Evolutionary conservation across 2,888 invertebrate genomes (phyloP).

Genomic region (Cylindroiulus punctatus): DNA sequence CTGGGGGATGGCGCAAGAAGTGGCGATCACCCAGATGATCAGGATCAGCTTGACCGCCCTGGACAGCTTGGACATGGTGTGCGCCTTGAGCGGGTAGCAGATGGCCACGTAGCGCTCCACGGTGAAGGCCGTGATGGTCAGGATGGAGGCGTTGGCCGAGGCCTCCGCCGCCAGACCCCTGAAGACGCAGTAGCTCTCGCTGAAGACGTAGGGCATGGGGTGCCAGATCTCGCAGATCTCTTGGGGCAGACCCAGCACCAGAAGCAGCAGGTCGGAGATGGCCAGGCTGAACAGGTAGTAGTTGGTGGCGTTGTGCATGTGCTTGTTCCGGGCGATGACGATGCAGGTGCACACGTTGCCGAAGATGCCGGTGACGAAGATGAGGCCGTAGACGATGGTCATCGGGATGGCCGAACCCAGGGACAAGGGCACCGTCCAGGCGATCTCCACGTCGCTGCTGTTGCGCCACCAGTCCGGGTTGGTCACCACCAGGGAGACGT

Average conservation of each 20-base stretch:
- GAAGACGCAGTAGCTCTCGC: conserved; percentile 79
- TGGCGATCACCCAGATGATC: conserved; percentile 80
- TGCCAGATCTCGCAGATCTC: conserved; percentile 81
- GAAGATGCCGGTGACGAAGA: conserved; percentile 79
- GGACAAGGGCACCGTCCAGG: not conserved
- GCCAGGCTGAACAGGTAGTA: conserved; percentile 84
- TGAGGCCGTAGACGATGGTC: conserved; percentile 75
- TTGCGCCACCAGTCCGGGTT: not conserved
- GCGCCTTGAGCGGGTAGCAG: conserved; percentile 84
- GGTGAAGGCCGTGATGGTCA: conserved; percentile 85
- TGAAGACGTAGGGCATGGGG: conserved; percentile 74
- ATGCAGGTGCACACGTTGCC: conserved; percentile 83
- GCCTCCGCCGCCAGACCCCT: conserved; percentile 85
- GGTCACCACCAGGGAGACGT: conserved; percentile 8
- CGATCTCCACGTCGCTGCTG: not conserved
- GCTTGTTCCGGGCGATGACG: conserved; percentile 78
- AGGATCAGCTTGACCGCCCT: conserved; percentile 83
- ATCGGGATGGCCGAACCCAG: conserved; percentile 63
- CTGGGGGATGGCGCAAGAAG: conserved; percentile 77
- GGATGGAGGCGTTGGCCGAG: conserved; percentile 73
- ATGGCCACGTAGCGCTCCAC: conserved; percentile 87
- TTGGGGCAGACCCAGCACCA: conserved; percentile 82
- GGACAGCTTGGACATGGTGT: conserved; percentile 84
- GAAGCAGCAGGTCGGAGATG: conserved; percentile 80
- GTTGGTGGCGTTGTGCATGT: conserved; percentile 87